Percentiles rank a stretch among this genome's conserved stretches.
phyloP scores from a whole-genome alignment of 2,797 vertebrate species.

The Rhinophrynus dorsalis region DNA sequence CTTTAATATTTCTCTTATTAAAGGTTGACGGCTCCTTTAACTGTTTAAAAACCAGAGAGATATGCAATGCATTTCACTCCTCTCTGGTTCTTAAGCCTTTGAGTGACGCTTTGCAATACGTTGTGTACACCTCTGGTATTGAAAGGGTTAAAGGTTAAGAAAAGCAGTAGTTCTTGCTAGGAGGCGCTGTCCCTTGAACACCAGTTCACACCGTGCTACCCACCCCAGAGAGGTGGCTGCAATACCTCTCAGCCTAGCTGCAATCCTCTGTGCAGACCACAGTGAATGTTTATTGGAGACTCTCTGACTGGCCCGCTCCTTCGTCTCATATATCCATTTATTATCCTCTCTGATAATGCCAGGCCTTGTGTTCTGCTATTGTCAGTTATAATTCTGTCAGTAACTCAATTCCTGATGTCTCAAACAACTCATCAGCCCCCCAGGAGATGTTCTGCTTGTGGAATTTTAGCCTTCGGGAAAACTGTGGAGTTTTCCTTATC shows the following conservation, averaged over 20 bases:
- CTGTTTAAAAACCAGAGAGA: too few species aligned
- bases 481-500: slow-evolving; percentile 31
- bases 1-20: too few species aligned
- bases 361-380: slow-evolving; percentile 58
- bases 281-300: slow-evolving; percentile 56
- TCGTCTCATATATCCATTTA: slow-evolving; percentile 78
- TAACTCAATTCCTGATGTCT: slow-evolving; percentile 69
- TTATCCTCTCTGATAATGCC: slow-evolving; percentile 66
- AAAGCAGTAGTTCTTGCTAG: too few species aligned
- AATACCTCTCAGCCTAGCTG: not conserved
- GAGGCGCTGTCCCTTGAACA: too few species aligned
- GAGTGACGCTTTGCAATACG: too few species aligned
- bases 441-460: slow-evolving; percentile 63
- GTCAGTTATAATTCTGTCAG: slow-evolving; percentile 82
- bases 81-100: too few species aligned
- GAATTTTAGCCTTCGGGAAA: slow-evolving; percentile 72
- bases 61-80: too few species aligned
- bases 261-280: not conserved
- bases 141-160: too few species aligned
- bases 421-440: slow-evolving; percentile 66
- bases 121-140: too few species aligned
- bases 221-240: not conserved
- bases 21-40: too few species aligned
- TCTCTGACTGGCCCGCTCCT: slow-evolving; percentile 59
- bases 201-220: not conserved